Evolutionary conservation across 2,888 invertebrate genomes (phyloP).

Genomic region (Stenurella melanura): DNA sequence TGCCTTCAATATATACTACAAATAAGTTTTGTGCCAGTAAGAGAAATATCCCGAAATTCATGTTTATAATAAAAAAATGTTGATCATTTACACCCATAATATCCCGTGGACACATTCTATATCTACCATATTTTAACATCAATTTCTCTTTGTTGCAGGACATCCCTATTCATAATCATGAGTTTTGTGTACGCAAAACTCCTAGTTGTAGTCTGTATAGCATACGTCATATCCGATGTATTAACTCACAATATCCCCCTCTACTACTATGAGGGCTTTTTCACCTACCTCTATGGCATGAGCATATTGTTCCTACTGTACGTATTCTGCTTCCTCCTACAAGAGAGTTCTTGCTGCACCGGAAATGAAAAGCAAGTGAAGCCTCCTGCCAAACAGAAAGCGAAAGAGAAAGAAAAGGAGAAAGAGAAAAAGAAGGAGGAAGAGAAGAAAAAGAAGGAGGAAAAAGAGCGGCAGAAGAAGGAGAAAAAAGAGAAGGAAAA

Average conservation of each 20-base stretch:
- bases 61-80: too few species aligned
- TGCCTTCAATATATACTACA: too few species aligned
- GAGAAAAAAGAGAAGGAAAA: constrained; percentile 74
- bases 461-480: constrained; percentile 77
- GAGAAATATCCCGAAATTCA: too few species aligned
- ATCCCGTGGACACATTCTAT: too few species aligned
- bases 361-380: constrained; percentile 76
- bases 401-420: constrained; percentile 75
- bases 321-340: constrained; percentile 95
- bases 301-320: constrained; percentile 94
- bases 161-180: constrained; percentile 95
- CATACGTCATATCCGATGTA: constrained; percentile 95
- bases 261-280: constrained; percentile 96
- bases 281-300: constrained; percentile 94
- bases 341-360: constrained; percentile 91
- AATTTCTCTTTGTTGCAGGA: constrained; percentile 79
- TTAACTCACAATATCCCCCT: constrained; percentile 93
- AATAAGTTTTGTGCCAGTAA: too few species aligned
- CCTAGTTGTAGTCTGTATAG: constrained; percentile 93
- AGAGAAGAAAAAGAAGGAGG: constrained; percentile 76
- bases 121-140: neutral
- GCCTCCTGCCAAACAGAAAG: constrained; percentile 72
- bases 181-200: constrained; percentile 97
- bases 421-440: constrained; percentile 75
- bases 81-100: too few species aligned